Evolutionary conservation across 2,113 vertebrate species (phyloP).

Genomic region (Catharus minimus): DNA sequence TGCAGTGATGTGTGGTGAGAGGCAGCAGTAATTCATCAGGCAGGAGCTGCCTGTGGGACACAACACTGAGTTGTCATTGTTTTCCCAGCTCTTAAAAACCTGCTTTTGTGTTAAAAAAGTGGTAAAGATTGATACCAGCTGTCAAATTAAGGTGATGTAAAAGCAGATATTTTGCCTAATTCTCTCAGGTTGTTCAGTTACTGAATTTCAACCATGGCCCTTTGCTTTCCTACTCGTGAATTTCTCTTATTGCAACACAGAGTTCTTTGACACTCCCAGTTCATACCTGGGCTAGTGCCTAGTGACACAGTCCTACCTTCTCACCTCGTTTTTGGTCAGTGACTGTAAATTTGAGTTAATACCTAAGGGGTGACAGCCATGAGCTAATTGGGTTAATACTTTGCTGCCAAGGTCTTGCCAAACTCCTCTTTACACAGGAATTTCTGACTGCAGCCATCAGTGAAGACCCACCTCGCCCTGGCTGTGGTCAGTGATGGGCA

Average conservation of each 20-base stretch:
- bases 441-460: neutral
- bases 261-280: no score
- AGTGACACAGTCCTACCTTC: neutral
- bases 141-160: neutral
- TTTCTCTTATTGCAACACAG: neutral
- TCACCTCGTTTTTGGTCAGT: neutral
- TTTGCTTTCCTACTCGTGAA: neutral
- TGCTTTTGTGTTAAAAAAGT: neutral
- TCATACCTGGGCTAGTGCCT: neutral
- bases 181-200: neutral
- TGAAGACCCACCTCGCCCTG: fast-evolving
- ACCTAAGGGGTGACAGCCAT: fast-evolving
- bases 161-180: neutral
- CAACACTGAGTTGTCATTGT: neutral
- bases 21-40: neutral
- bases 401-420: neutral
- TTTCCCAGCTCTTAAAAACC: neutral
- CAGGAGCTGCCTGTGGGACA: neutral
- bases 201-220: neutral
- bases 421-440: neutral
- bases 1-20: neutral
- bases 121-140: neutral
- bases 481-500: neutral
- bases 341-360: neutral
- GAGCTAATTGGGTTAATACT: fast-evolving